Base-by-base conservation (phyloP, 1,140 invertebrate species). In the Eubasilissa regina region DNA sequence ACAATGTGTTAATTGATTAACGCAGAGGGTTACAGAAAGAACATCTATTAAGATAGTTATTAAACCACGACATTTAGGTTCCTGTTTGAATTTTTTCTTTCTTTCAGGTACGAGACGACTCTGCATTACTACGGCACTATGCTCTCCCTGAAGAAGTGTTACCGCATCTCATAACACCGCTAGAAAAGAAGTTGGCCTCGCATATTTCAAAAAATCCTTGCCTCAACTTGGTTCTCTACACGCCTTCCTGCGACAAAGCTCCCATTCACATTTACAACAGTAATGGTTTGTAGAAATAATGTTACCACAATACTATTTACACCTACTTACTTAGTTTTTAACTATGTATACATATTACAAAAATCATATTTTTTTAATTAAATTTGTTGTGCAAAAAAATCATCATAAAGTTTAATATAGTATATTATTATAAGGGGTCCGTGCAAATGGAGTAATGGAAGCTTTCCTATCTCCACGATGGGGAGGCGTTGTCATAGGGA, bases 391-490 rank as follows among this genome's bases (percentile, higher is more conserved):
- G n/a, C n/a, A n/a, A n/a, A n/a, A n/a, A n/a, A n/a, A n/a, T n/a
- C n/a, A n/a, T n/a, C n/a, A n/a, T n/a, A n/a, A n/a, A n/a, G n/a
- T n/a, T n/a, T n/a, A n/a, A n/a, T n/a, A n/a, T n/a, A n/a, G n/a
- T n/a, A n/a, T 72, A 51, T 48, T 72, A 13, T 48, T 11, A 56
- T 62, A 25, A 82, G 81, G 81, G 7, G 13, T 45, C 25, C 64
- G 70, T 84, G 70, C 85, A 78, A 17, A 81, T 81, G 10, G 83
- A 84, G 72, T 81, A 81, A 79, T 91, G 12, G 94, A 95, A 88
- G 92, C 94, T 0, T 96, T 97, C 85, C 91, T 98, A 77, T 97
- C 96, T 12, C 95, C 97, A 6, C 91, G 95, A 77, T 99, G 97
- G 97, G 97, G 97, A 77, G 97, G 93, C n/a, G 92, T 96, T 48